Evolutionary conservation across 1,140 invertebrate species (phyloP), one percentile per base, ranked within the genome.

Genomic region (Cyclargus thomasi): DNA sequence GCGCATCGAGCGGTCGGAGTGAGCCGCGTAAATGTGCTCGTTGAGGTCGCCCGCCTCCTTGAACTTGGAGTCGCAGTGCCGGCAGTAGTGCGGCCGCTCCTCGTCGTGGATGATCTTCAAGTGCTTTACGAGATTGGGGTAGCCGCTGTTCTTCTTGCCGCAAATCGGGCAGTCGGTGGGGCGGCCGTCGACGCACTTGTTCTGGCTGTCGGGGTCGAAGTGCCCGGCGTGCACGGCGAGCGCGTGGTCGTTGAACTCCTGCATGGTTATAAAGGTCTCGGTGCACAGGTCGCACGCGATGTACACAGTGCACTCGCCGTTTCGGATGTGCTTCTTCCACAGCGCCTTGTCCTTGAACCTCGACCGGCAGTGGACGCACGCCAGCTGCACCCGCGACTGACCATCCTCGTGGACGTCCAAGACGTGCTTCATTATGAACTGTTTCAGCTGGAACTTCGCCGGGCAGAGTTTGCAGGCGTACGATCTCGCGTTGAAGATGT

Each of bases 51-150:
- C 78, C 67, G 88, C 80, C 71, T 85, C 79, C 71, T 86, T 85
- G 70, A 85, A 92, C 78, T 91, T 92, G 35, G 80, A 67, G 23
- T 90, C 83, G 62, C 91, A 92, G 67, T 90, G 84, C 63, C 85
- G 82, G 63, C 86, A 92, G 69, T 85, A 90, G 76, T 90, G 90
- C 68, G 84, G 91, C 64, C 82, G 90, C 64, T 90, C 86, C 70
- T 88, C 88, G 64, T 82, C 90, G 75, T 86, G 90, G 53, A 90
- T 81, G 20, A 79, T 83, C 74, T 90, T 92, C 70, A 92, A 88
- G 79, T 93, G 92, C 72, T 92, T 90, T 8, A 92, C 81, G 76
- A 93, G 88, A 81, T 92, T 92, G 11, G 91, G 88, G 74, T 92
- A 91, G 71, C 81, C 90, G 21, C 85, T 89, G 62, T 91, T 91